These are phyloP conservation scores for Cephus pulcher DNA, from an alignment of 2,888 invertebrate genomes.

Conservation along the genomic window DNA sequence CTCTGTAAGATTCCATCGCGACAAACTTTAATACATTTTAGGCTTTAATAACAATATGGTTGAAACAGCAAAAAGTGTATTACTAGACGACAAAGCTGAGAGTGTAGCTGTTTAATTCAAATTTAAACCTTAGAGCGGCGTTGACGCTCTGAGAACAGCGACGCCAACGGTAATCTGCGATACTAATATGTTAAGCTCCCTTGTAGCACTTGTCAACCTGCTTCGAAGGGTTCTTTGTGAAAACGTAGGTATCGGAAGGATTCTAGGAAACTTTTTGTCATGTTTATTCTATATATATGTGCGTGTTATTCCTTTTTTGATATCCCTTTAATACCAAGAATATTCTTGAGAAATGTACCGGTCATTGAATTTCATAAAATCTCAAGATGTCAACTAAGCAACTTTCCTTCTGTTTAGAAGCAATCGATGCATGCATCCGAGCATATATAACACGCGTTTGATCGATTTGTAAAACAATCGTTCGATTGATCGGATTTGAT, in stretches of 20 bases:
- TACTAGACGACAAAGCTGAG: no score
- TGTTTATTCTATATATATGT: not conserved
- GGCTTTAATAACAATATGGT: no score
- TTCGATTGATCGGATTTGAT: not conserved
- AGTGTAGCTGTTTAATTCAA: no score
- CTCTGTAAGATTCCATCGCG: no score
- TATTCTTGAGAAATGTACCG: not conserved
- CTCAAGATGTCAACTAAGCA: not conserved
- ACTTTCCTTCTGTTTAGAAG: not conserved
- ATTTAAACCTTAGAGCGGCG: no score
- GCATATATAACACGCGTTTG: not conserved
- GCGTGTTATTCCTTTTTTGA: no score
- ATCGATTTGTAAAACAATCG: not conserved
- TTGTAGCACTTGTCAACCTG: not conserved
- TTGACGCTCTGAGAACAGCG: no score
- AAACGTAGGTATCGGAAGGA: not conserved
- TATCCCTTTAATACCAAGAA: no score
- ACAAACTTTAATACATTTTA: no score
- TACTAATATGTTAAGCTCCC: not conserved
- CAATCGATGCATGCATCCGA: not conserved
- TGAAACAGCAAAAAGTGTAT: no score
- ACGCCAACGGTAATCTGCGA: no score
- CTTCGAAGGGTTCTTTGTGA: not conserved
- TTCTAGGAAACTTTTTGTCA: not conserved
- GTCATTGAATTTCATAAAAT: not conserved